These are phyloP conservation scores for Paramacrobiotus metropolitanus DNA, from an alignment of 1,140 invertebrate genomes.

Conservation along the genomic window DNA sequence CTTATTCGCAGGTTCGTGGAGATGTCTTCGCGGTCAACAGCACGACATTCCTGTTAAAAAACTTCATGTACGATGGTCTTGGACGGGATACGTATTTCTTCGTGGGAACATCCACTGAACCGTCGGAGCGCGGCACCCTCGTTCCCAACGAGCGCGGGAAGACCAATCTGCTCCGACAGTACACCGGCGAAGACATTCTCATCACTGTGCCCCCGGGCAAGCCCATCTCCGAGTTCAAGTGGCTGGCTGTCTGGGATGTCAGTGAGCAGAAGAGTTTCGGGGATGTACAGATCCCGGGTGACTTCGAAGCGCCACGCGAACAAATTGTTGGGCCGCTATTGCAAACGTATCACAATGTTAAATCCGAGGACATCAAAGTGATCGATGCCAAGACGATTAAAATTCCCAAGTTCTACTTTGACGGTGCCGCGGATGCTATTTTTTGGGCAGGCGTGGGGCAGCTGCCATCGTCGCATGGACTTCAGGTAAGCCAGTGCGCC, in stretches of 20 bases:
- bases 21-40: conserved; percentile 72
- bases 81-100: conserved; percentile 37
- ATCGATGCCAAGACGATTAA: conserved; percentile 72
- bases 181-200: neutral
- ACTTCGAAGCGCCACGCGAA: neutral
- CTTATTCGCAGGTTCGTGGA: conserved; percentile 34
- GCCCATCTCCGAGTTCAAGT: conserved; percentile 2
- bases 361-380: conserved; percentile 69
- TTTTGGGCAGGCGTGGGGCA: conserved; percentile 69
- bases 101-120: neutral
- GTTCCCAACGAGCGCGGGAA: neutral
- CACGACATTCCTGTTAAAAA: conserved; percentile 49
- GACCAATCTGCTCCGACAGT: conserved; percentile 2
- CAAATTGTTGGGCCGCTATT: neutral
- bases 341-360: conserved; percentile 36
- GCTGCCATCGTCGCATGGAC: conserved; percentile 50
- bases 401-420: conserved; percentile 73
- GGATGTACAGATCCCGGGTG: neutral
- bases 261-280: conserved; percentile 2
- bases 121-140: neutral
- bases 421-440: conserved; percentile 44
- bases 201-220: neutral
- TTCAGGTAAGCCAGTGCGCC: too few species aligned
- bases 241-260: conserved; percentile 1
- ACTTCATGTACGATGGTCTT: conserved; percentile 73